Base-by-base conservation (phyloP, 2,113 vertebrate species). In the Cebus imitator region DNA sequence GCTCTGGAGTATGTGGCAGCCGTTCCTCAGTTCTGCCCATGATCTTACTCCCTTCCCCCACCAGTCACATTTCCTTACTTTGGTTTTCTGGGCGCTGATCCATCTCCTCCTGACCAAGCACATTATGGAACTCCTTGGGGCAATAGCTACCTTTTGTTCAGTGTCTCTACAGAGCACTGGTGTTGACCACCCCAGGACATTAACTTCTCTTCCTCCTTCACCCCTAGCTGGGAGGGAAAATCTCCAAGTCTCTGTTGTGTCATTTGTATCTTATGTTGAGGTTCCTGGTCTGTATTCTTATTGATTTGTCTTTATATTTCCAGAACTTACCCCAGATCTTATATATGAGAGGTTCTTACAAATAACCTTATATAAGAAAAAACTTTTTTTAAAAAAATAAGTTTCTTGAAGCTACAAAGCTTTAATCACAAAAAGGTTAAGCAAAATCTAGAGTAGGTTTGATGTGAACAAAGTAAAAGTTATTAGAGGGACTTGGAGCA, bases 81-180 rank as follows among this genome's bases (percentile, higher is more conserved):
- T 57, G 16, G 45, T 66, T 68, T 78, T 83, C 57, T 61, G 4
- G 58, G 13, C 32, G 3, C 57, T 66, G 35, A 25, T 57, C 21
- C 23, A 8, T 30, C 16, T 66, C 25, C 23, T 75, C 35, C 23
- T 14, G 61, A 64, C 12, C 61, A 64, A 64, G 61, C 61, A 64
- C 27, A 6, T 64, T 64, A 30, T 2, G 13, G 11, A 64, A 64
- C 61, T 72, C 8, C 35, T 7, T 4, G 25, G 70, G 20, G 79
- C 58, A 78, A 13, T 25, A 35, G 35, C 2, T 50, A 12, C 75
- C 45, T 83, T 57, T 64, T 57, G 83, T 64, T 55, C 18, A 20
- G 25, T 20, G 16, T 78, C 11, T 83, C 40, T 45, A 0, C 0
- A 3, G 48, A 50, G 32, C 20, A 4, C 43, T 18, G 35, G 5